Percentiles rank a stretch among this genome's conserved stretches.
Conservation (phyloP, 2,888 invertebrate genomes). For the Drosophila rellima region DNA sequence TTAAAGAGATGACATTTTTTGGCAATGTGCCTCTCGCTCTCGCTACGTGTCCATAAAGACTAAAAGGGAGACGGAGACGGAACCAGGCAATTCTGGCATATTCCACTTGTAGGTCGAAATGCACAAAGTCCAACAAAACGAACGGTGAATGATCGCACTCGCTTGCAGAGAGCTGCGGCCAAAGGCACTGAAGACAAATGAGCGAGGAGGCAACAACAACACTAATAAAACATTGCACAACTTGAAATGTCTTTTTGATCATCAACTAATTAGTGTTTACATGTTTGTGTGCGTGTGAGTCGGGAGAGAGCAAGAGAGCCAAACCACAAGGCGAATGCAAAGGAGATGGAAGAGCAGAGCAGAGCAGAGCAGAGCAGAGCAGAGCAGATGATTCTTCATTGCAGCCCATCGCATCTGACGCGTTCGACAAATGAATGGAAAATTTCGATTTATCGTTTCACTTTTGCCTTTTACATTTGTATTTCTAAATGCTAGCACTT, state of each 20-base stretch:
- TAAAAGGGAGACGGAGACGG: conserved; percentile 1
- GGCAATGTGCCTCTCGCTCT: conserved; percentile 27
- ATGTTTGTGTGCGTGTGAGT: conserved; percentile 13
- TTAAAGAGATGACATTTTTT: conserved; percentile 18
- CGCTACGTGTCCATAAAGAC: neutral
- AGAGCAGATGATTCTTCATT: conserved; percentile 21
- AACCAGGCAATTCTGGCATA: conserved; percentile 36
- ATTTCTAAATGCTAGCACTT: conserved; percentile 63
- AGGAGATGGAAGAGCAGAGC: neutral
- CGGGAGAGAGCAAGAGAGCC: conserved; percentile 16
- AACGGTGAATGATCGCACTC: conserved; percentile 45
- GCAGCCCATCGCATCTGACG: conserved; percentile 38
- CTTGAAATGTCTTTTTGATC: conserved; percentile 55
- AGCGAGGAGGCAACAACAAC: conserved; percentile 1
- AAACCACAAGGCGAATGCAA: conserved; percentile 3
- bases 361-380: neutral
- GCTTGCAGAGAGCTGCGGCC: conserved; percentile 11
- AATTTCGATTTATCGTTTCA: conserved; percentile 67
- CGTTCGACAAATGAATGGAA: conserved; percentile 65
- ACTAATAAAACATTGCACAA: conserved; percentile 43
- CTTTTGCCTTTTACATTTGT: conserved; percentile 42
- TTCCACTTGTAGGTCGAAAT: conserved; percentile 45
- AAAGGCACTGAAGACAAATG: conserved; percentile 20
- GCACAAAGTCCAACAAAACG: conserved; percentile 40
- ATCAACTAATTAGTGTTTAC: conserved; percentile 7